phyloP scores from a whole-genome alignment of 2,888 invertebrate species.

The Rhynchonema sp. region DNA sequence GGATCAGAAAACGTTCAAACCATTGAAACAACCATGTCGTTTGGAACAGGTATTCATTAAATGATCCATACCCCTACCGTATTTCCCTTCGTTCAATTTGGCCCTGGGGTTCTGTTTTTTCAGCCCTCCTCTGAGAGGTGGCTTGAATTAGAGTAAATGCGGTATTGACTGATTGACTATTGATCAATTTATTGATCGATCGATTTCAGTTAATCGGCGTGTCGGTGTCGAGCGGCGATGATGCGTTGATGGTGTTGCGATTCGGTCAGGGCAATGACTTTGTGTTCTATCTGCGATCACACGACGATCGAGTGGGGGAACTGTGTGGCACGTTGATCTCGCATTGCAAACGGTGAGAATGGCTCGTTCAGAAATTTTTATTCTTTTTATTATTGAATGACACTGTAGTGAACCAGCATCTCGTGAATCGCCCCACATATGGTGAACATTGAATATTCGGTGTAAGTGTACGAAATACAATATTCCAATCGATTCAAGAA shows the following conservation, averaged over 20 bases:
- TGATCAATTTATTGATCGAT: not conserved
- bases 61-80: no score
- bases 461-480: not conserved
- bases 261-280: slow-evolving; percentile 32
- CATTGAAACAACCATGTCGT: slow-evolving; percentile 28
- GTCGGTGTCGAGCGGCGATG: slow-evolving; percentile 29
- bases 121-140: no score
- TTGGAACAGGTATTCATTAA: slow-evolving; percentile 12
- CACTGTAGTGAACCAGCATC: no score
- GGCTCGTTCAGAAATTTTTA: not conserved
- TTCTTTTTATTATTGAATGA: no score
- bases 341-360: slow-evolving; percentile 12
- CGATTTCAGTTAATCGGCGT: slow-evolving; percentile 27
- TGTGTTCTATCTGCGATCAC: slow-evolving; percentile 28
- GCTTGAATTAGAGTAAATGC: no score
- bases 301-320: slow-evolving; percentile 32
- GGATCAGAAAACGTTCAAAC: slow-evolving; percentile 33
- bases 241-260: slow-evolving; percentile 33
- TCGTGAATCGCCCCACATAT: not conserved
- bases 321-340: slow-evolving; percentile 29
- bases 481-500: not conserved
- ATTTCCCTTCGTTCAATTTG: no score
- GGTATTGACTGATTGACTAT: no score
- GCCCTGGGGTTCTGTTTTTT: not conserved
- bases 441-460: not conserved